Base-by-base conservation (phyloP, 1,140 invertebrate genomes). In the Achatina immaculata region DNA sequence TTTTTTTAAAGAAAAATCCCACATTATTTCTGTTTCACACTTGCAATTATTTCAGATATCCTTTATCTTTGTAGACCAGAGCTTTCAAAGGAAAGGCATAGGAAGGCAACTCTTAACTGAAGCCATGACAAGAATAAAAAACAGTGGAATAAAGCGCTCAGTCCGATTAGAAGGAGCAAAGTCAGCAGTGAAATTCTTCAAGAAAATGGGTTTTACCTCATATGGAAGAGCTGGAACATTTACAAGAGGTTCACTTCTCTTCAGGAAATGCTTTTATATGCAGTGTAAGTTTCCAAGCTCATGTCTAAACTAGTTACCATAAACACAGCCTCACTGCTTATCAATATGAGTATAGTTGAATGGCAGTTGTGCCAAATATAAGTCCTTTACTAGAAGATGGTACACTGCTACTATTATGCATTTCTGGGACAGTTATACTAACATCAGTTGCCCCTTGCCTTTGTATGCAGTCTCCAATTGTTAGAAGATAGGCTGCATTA, bases 41-140 rank as follows among this genome's bases (percentile, higher is more conserved):
- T 55, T 55, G 2, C 14, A 55, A 55, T n/a, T 72, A 36, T 42
- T 72, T 40, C 42, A 72, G 69, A 40, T 72, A 28, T 72, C 69
- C 7, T 72, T 72, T 45, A 21, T 72, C 19, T 72, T 72, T 43
- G 69, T 72, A n/a, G 9, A 72, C 11, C 34, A 40, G 42, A 45
- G 11, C 11, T 43, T 40, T 72, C 69, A 72, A n/a, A 72, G 69
- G n/a, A 72, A 45, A 43, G 69, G 69, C 43, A n/a, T 72, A 42
- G 69, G 69, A 28, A 16, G 7, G 19, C 69, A 28, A 1, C 69
- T 72, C 9, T 9, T 72, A 24, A 72, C 19, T 72, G 42, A 72
- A 72, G 69, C 69, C 14, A 72, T 72, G 21, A 21, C 1, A 42
- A 42, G 1, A 43, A 72, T 72, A 6, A 72, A 34, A 72, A n/a